Conservation (phyloP, 92 coral and sea anemone genomes). For the Montipora capitata region DNA sequence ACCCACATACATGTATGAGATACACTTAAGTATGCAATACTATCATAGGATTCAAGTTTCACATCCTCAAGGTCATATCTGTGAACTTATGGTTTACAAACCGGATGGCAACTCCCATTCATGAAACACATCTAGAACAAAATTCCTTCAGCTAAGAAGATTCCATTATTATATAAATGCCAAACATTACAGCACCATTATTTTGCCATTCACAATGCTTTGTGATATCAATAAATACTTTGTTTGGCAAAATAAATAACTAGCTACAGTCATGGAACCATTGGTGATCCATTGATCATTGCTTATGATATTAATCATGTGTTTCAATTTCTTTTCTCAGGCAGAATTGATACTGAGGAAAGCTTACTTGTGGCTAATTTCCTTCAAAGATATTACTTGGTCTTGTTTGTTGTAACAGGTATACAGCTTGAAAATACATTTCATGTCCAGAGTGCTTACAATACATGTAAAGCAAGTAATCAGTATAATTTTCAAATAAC, state of each 20-base stretch:
- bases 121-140: background rate
- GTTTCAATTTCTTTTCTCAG: background rate
- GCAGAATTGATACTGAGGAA: background rate
- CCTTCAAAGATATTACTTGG: too few species aligned
- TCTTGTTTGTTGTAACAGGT: too few species aligned
- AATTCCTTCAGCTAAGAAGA: background rate
- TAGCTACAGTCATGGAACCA: too few species aligned
- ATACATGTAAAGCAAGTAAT: too few species aligned
- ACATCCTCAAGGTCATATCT: constrained; percentile 52
- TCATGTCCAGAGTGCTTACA: too few species aligned
- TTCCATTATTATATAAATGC: background rate
- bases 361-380: background rate
- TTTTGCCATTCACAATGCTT: background rate
- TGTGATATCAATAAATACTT: background rate
- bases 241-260: background rate
- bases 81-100: background rate
- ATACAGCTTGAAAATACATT: too few species aligned
- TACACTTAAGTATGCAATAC: constrained; percentile 26
- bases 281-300: too few species aligned
- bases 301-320: background rate
- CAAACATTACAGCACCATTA: background rate
- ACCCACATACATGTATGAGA: too few species aligned
- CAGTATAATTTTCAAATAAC: too few species aligned
- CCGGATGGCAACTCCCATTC: constrained; percentile 6
- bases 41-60: constrained; percentile 40